Evolutionary conservation across 2,888 invertebrate species (phyloP), one percentile per base, ranked within the genome.

Genomic region (Melanchra persicariae): DNA sequence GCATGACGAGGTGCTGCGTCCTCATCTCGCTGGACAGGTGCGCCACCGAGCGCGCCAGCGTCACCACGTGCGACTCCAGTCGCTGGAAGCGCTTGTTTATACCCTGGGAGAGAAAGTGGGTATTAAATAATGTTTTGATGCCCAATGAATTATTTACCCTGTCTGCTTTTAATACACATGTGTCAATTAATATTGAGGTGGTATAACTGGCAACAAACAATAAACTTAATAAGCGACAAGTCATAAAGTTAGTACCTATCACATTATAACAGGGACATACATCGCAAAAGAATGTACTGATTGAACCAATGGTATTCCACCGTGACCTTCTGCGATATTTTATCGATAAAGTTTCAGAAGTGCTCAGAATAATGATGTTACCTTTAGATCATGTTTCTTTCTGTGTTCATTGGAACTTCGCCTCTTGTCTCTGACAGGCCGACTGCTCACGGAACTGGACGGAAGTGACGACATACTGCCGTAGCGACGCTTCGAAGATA

Each of bases 11-110:
- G 91, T 98, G 98, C 89, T 99, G 98, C 1, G 98, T 98, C 76
- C 98, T 95, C 98, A 99, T 98, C 95, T 99, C 99, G 6, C 98
- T 98, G 49, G 98, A 98, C 52, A 99, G 96, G 92, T 99, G 98
- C 22, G 99, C 98, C 30, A 99, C 98, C 59, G 98, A 98, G 71
- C 98, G 96, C 0, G 99, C 99, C 79, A 99, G 93, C 2, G 99
- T 99, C 66, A 99, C 98, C 60, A 99, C 98, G 93, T 99, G 99
- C 0, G 98, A 98, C 92, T 99, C 99, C 81, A 99, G 94, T 8
- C 98, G 96, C 91, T 98, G 98, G 93, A 99, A 98, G 59, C 98
- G 96, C 91, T 98, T 98, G 93, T 98, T 98, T 82, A 98, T 98
- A 64, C 98, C 98, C 96, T 98, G 95, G 34, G 85, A 17, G 40